phyloP scores from a whole-genome alignment of 2,797 vertebrate genomes.

The Coilia nasus region DNA sequence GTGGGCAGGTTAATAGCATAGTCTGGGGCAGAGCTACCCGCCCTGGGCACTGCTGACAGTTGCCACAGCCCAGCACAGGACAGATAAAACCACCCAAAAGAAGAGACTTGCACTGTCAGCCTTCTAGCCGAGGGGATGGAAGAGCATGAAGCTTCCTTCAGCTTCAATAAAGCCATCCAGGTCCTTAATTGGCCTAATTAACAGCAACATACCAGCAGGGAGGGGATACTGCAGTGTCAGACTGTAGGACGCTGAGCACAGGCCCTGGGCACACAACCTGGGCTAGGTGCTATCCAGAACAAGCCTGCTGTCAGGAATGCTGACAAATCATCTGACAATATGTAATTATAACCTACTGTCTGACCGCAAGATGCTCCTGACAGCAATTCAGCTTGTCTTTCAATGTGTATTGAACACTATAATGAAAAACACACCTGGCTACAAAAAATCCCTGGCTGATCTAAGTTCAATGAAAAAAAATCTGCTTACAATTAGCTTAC shows the following conservation, averaged over 20 bases:
- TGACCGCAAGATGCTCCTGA: neutral
- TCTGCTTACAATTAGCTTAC: neutral
- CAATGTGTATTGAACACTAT: too few species aligned
- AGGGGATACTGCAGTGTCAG: neutral
- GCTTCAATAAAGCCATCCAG: neutral
- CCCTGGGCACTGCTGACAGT: slow-evolving; percentile 10
- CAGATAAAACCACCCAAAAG: neutral
- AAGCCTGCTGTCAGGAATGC: neutral
- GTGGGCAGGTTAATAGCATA: slow-evolving; percentile 28
- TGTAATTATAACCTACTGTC: neutral
- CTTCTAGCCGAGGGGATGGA: neutral
- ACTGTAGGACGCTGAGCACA: neutral
- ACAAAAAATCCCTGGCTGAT: neutral
- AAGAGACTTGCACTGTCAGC: slow-evolving; percentile 21
- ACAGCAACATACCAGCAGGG: neutral
- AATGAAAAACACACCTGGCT: neutral
- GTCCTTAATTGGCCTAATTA: neutral
- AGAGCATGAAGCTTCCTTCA: neutral
- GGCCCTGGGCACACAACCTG: neutral
- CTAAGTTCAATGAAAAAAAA: neutral
- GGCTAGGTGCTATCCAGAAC: neutral
- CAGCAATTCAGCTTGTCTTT: neutral
- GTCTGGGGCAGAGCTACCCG: neutral
- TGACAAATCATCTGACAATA: neutral
- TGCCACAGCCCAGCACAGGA: neutral